Evolutionary conservation across 2,113 vertebrate genomes (phyloP).

Genomic region (Odontophorus gujanensis): DNA sequence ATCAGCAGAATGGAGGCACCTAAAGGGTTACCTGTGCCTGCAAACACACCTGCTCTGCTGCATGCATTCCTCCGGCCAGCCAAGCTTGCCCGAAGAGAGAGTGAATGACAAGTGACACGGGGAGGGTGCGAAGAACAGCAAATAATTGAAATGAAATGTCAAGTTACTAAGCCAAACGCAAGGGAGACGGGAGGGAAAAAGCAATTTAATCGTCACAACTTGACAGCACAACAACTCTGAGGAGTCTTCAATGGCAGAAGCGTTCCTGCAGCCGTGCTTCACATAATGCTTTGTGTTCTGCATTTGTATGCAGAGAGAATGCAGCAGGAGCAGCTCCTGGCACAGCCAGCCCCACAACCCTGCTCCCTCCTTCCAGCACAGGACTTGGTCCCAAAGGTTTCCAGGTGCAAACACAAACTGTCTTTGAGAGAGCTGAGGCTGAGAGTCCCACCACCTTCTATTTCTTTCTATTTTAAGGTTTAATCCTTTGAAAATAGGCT

Average conservation of each 20-base stretch:
- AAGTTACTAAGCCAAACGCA: accelerated
- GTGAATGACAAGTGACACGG: not conserved
- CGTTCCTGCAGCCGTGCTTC: accelerated
- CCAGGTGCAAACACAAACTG: not conserved
- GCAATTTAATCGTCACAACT: not conserved
- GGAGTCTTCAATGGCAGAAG: accelerated
- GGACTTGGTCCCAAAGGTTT: not conserved
- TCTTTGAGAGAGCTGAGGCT: not conserved
- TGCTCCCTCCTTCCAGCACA: not conserved
- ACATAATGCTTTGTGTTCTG: not conserved
- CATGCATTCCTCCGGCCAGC: not conserved
- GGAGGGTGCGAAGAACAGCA: not conserved
- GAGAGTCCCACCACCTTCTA: not conserved
- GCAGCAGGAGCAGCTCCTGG: not conserved
- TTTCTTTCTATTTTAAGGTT: not conserved
- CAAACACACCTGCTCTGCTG: not conserved
- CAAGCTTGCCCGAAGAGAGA: not conserved
- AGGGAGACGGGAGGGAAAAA: not conserved
- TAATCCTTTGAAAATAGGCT: not conserved
- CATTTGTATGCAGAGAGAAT: not conserved
- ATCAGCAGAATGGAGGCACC: accelerated
- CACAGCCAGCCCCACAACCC: not conserved
- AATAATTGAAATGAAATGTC: not conserved
- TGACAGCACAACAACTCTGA: not conserved
- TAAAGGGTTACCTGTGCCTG: not conserved